These are phyloP conservation scores for Chiroxiphia lanceolata DNA, from an alignment of 2,797 vertebrate species.

Conservation along the genomic window DNA sequence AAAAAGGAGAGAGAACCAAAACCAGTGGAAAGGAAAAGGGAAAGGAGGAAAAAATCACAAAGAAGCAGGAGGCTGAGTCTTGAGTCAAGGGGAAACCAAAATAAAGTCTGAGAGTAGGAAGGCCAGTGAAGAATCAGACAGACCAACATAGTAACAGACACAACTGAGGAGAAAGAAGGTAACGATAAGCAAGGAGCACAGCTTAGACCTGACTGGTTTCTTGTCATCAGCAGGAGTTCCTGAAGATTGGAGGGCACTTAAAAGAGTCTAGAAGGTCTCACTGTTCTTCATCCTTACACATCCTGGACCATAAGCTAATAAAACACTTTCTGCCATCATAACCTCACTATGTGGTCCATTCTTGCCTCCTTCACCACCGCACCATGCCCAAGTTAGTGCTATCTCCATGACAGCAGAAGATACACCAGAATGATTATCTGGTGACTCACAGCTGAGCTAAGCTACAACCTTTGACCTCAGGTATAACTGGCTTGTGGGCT, in stretches of 20 bases:
- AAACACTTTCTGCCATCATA: not conserved
- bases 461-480: not conserved
- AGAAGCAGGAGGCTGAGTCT: not conserved
- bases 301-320: not conserved
- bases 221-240: not conserved
- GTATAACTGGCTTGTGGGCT: not conserved
- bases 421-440: not conserved
- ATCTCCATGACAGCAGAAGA: not conserved
- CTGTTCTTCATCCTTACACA: not conserved
- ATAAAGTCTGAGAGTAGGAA: not conserved
- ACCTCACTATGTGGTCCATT: not conserved
- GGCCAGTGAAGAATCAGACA: not conserved
- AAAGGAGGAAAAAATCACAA: not conserved
- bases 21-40: not conserved
- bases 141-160: not conserved
- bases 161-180: not conserved
- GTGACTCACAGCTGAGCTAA: not conserved
- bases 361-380: not conserved
- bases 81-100: not conserved
- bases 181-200: not conserved
- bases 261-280: not conserved
- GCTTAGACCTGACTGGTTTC: not conserved
- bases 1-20: not conserved
- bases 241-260: not conserved
- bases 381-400: not conserved